Conservation (phyloP, 1,140 invertebrate genomes). For the Drosophila arawakana region DNA sequence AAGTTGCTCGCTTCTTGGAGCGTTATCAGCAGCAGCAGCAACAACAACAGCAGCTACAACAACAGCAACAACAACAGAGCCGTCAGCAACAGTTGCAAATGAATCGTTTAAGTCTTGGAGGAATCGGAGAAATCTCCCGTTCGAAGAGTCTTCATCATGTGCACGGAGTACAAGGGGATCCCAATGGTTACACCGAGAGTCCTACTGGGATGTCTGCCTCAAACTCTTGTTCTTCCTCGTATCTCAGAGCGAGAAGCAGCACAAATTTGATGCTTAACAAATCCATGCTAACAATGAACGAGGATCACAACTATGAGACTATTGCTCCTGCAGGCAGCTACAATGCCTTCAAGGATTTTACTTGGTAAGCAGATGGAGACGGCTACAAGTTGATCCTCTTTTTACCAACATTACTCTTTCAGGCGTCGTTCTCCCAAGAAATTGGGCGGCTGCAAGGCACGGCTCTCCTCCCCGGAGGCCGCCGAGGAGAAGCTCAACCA, state of each 20-base stretch:
- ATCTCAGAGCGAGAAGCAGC: conserved; percentile 83
- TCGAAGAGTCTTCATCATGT: conserved; percentile 86
- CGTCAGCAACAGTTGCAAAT: conserved; percentile 50
- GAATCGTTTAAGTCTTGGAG: conserved; percentile 41
- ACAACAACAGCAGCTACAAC: conserved; percentile 44
- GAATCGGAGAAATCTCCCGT: conserved; percentile 67
- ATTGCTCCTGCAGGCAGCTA: conserved; percentile 78
- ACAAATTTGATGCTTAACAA: conserved; percentile 77
- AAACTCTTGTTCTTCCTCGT: conserved; percentile 43
- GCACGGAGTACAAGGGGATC: conserved; percentile 58
- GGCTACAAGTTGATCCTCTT: neutral
- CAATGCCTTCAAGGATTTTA: conserved; percentile 85
- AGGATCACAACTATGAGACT: conserved; percentile 72
- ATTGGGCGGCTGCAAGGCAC: conserved; percentile 50
- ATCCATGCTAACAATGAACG: conserved; percentile 71
- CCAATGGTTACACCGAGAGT: conserved; percentile 73
- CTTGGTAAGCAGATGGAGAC: conserved; percentile 79
- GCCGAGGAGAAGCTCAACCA: conserved; percentile 88
- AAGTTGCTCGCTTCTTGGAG: conserved; percentile 90
- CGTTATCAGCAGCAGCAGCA: conserved; percentile 85
- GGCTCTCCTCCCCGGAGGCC: conserved; percentile 70
- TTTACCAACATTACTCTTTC: neutral
- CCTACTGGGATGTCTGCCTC: neutral
- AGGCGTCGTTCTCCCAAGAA: conserved; percentile 82
- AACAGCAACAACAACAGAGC: conserved; percentile 24